Conservation (phyloP, 2,888 invertebrate species). For the Agrypnus murinus region DNA sequence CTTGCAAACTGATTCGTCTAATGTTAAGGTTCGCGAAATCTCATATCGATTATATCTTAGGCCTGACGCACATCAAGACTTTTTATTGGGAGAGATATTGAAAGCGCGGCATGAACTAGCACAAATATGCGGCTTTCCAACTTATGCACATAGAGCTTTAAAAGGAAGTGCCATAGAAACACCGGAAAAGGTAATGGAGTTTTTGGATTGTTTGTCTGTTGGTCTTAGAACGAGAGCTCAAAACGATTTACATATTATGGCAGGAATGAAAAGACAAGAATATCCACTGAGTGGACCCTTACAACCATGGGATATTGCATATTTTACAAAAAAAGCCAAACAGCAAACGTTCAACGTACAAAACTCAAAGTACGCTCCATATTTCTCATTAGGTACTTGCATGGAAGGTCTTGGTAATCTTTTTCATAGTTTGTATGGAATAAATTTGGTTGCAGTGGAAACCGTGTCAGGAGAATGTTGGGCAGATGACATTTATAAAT, state of each 20-base stretch:
- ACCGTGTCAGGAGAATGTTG: conserved; percentile 82
- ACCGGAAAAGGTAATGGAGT: conserved; percentile 85
- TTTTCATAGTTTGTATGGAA: conserved; percentile 88
- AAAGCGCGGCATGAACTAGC: conserved; percentile 87
- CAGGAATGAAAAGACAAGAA: conserved; percentile 79
- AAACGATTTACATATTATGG: conserved; percentile 85
- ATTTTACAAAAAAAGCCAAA: conserved; percentile 85
- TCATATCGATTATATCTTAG: conserved; percentile 90
- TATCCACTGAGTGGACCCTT: conserved; percentile 62
- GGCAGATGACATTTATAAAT: conserved; percentile 89
- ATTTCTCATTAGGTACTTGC: conserved; percentile 93
- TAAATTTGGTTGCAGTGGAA: conserved; percentile 83
- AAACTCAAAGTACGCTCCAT: conserved; percentile 85
- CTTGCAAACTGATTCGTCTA: conserved; percentile 87
- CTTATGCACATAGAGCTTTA: conserved; percentile 92
- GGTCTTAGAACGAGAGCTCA: conserved; percentile 81
- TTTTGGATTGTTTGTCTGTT: conserved; percentile 84
- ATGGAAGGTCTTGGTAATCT: conserved; percentile 97
- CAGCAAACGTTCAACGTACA: conserved; percentile 81
- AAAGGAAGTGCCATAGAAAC: conserved; percentile 90
- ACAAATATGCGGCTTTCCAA: conserved; percentile 89
- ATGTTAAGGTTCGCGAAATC: conserved; percentile 87
- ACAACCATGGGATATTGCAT: conserved; percentile 91
- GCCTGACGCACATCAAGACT: conserved; percentile 85
- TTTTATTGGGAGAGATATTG: conserved; percentile 82